These are phyloP conservation scores for Drosophila bipectinata DNA, from an alignment of 1,140 invertebrate genomes.

Conservation along the genomic window DNA sequence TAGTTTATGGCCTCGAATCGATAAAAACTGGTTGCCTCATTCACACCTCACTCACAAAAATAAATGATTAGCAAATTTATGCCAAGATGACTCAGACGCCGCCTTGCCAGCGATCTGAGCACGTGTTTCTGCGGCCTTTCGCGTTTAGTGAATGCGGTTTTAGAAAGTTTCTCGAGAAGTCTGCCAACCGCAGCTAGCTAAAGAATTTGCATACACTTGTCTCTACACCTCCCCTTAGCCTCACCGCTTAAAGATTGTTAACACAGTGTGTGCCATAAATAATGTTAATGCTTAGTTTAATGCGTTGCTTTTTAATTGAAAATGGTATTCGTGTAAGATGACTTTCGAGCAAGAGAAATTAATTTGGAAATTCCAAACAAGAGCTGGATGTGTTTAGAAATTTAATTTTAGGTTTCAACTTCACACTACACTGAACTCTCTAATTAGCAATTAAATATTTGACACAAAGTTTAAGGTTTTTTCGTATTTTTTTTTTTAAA, in stretches of 20 bases:
- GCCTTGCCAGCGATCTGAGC: conserved; percentile 37
- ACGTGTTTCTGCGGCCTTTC: conserved; percentile 65
- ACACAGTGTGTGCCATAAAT: conserved; percentile 38
- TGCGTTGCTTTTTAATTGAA: conserved; percentile 31
- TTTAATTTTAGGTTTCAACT: background rate
- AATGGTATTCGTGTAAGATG: conserved; percentile 30
- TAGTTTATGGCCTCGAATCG: conserved; percentile 27
- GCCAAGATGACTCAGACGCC: conserved; percentile 42
- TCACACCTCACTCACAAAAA: conserved; percentile 57
- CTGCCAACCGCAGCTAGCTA: conserved; percentile 38
- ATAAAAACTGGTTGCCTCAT: conserved; percentile 56
- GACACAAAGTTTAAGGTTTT: conserved; percentile 71
- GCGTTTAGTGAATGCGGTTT: conserved; percentile 63
- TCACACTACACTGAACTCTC: background rate
- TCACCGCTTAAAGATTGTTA: conserved; percentile 8
- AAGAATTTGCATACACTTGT: conserved; percentile 52
- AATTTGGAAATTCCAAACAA: conserved; percentile 1
- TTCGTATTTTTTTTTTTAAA: conserved; percentile 30
- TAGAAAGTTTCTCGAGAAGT: conserved; percentile 64
- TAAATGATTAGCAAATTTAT: conserved; percentile 61
- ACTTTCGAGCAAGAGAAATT: conserved; percentile 13
- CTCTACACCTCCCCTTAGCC: background rate
- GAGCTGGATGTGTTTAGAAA: background rate
- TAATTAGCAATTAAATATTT: conserved; percentile 49
- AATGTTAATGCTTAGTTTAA: conserved; percentile 37